A percentile compares a stretch with the other conserved stretches of the same genome.
These are phyloP conservation scores for Aeoliscus strigatus DNA, from an alignment of 2,797 vertebrate genomes.

Conservation along the genomic window DNA sequence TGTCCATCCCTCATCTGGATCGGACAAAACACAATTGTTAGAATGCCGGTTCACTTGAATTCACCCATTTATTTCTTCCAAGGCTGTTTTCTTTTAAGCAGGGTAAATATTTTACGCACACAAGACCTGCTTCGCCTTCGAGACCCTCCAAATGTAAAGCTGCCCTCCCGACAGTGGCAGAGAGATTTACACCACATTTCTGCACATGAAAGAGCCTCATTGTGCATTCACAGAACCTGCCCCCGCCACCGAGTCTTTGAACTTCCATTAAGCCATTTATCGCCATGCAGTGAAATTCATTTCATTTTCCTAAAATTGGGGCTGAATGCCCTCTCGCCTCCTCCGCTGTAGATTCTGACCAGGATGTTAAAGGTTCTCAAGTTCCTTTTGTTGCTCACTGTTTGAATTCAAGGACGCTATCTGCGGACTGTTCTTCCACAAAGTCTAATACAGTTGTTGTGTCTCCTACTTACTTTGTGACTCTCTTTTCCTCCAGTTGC, in stretches of 20 bases:
- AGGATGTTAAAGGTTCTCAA: no score
- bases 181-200: constrained; percentile 66
- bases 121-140: constrained; percentile 37
- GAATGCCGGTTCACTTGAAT: constrained; percentile 28
- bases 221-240: constrained; percentile 69
- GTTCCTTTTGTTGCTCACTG: background rate
- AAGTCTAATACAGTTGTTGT: background rate
- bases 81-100: constrained; percentile 30
- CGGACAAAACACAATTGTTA: constrained; percentile 28
- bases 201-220: constrained; percentile 71
- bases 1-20: constrained; percentile 16
- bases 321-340: constrained; percentile 42
- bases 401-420: no score
- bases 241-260: constrained; percentile 70
- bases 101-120: constrained; percentile 56
- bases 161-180: constrained; percentile 43
- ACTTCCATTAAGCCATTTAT: constrained; percentile 77
- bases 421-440: background rate
- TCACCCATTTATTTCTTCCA: constrained; percentile 47
- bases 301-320: constrained; percentile 57
- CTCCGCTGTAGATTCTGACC: no score
- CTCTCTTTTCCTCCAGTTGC: constrained; percentile 78
- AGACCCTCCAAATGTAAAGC: constrained; percentile 52
- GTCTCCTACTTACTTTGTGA: background rate
- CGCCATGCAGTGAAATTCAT: constrained; percentile 66